Evolutionary conservation across 2,888 invertebrate species (phyloP).

Genomic region (Prenolepis imparis): DNA sequence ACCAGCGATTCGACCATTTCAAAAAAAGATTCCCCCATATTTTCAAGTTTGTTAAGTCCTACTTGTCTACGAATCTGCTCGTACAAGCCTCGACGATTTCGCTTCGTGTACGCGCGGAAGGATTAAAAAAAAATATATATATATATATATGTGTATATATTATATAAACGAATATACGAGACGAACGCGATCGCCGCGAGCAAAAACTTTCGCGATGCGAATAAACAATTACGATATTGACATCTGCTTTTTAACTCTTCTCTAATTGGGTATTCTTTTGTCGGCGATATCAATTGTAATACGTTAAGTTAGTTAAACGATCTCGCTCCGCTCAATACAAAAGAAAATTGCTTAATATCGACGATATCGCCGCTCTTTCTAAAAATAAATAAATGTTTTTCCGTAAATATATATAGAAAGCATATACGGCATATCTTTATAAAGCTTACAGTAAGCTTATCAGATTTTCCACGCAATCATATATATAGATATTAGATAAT

Average conservation of each 20-base stretch:
- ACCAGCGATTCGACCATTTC: constrained; percentile 79
- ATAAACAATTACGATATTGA: constrained; percentile 48
- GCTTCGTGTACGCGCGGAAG: neutral
- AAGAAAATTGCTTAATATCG: constrained; percentile 30
- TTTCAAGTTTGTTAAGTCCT: constrained; percentile 29
- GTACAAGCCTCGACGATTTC: neutral
- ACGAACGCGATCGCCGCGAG: neutral
- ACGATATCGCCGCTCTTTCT: constrained; percentile 5
- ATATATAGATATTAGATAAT: neutral
- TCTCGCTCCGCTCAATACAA: constrained; percentile 22
- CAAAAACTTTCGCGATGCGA: constrained; percentile 14
- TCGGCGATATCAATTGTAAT: constrained; percentile 18
- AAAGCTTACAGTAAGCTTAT: neutral
- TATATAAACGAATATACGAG: neutral
- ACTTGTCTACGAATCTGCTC: constrained; percentile 27
- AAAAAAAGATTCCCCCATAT: constrained; percentile 57
- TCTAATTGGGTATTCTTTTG: constrained; percentile 43
- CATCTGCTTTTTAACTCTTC: constrained; percentile 30
- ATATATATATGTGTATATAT: too few relatives aligned
- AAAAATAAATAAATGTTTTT: constrained; percentile 8
- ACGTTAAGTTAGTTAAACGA: constrained; percentile 39
- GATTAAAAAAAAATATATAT: neutral
- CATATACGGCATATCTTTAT: neutral
- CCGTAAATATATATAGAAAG: neutral
- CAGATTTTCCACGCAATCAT: neutral